Evolutionary conservation across 2,113 vertebrate species (phyloP), one percentile per base, ranked within the genome.

Genomic region (Syrrhaptes paradoxus): DNA sequence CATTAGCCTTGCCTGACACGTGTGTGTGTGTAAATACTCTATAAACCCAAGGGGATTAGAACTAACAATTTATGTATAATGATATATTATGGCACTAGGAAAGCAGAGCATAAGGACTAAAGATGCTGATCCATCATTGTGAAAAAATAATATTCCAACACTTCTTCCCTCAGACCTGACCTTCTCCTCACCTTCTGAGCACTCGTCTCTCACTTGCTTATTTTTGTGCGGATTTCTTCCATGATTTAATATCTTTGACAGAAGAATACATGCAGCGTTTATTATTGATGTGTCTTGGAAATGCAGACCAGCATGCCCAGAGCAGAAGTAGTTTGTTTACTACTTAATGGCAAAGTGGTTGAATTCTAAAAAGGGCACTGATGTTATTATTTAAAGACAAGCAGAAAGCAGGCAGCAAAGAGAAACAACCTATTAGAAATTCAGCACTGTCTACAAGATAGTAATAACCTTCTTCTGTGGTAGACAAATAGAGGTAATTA

Each of bases 281-380:
- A 90, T 96, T 93, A 90, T 88, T 16, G 7, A 54, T 70, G 49
- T 41, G 13, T 20, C 62, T 84, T 93, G 73, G 57, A 86, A 63
- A 90, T 87, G 80, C 61, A 94, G 85, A 93, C 51, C 73, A 76
- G 41, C n/a, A 34, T 14, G 65, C 58, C 48, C 78, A 75, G 48
- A 90, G 54, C 59, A 71, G 28, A 68, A 95, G 83, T 49, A 83
- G 83, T 81, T 96, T 95, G 81, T 96, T 95, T 86, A 86, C 57
- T 68, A 29, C 76, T 72, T 87, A 84, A 93, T 78, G 84, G 80
- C 73, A 79, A 84, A 94, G 80, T 87, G 73, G 34, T 62, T 76
- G 76, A 80, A 71, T 95, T 92, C 70, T 78, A 76, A 94, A 90
- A 95, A 93, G 66, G 83, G 57, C 66, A 90, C 25, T 26, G 29